Evolutionary conservation across 2,888 invertebrate genomes (phyloP).

Genomic region (Podabrus alpinus): DNA sequence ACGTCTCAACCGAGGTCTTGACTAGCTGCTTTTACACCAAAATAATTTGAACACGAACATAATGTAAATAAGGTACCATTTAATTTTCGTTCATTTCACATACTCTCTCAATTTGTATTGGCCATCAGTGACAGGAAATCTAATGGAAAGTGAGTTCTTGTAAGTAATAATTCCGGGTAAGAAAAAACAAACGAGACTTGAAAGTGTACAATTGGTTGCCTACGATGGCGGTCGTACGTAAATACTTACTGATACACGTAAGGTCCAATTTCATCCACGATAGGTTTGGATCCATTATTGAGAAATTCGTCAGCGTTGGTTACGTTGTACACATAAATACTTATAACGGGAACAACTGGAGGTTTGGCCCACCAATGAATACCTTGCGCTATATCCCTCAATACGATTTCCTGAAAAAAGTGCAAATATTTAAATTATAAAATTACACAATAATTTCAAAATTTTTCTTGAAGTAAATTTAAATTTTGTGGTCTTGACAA

Average conservation of each 20-base stretch:
- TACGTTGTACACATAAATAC: conserved; percentile 85
- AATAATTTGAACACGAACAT: too few species aligned
- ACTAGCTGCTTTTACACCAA: neutral
- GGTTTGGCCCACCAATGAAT: conserved; percentile 88
- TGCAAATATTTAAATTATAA: neutral
- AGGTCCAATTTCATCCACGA: conserved; percentile 84
- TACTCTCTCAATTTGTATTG: neutral
- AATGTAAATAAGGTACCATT: neutral
- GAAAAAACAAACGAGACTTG: neutral
- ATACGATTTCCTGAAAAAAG: conserved; percentile 69
- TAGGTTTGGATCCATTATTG: conserved; percentile 82
- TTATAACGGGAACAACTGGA: conserved; percentile 78
- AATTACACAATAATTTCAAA: neutral
- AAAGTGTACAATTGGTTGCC: neutral
- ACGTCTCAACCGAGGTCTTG: too few species aligned
- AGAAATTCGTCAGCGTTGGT: conserved; percentile 90
- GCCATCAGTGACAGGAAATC: neutral
- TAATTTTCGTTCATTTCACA: neutral
- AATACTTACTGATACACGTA: conserved; percentile 83
- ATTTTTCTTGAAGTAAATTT: neutral
- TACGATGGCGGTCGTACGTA: neutral
- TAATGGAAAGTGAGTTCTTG: neutral
- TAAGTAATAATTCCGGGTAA: neutral
- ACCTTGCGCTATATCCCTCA: conserved; percentile 77
- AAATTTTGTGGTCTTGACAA: neutral